Evolutionary conservation across 1,140 invertebrate genomes (phyloP).

Genomic region (Akabosia matsudoensis): DNA sequence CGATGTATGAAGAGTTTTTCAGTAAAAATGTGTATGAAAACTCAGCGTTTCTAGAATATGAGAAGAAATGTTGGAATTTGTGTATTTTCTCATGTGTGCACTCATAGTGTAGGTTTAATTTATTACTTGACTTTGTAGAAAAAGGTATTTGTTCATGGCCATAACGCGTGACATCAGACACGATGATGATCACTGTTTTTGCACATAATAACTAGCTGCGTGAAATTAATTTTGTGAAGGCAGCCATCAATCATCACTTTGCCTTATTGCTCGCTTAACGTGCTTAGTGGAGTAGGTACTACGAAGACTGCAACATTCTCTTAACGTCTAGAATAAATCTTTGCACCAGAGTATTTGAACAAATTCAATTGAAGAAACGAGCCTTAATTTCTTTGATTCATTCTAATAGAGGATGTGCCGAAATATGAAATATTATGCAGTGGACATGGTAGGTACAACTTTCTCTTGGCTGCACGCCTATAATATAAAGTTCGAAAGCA

Average conservation of each 20-base stretch:
- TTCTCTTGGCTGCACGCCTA: too few species aligned
- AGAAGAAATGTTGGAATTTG: background rate
- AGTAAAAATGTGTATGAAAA: background rate
- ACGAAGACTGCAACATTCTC: too few species aligned
- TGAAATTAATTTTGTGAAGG: background rate
- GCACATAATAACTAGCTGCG: constrained; percentile 12
- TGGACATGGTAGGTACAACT: too few species aligned
- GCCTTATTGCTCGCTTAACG: background rate
- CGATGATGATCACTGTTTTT: constrained; percentile 17
- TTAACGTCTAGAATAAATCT: too few species aligned
- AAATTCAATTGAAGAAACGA: too few species aligned
- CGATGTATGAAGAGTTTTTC: background rate
- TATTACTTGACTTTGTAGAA: background rate
- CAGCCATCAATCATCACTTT: background rate
- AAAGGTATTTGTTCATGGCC: constrained; percentile 12
- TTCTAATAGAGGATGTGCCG: too few species aligned
- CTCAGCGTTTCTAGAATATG: background rate
- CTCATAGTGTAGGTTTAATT: background rate
- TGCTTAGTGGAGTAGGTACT: too few species aligned
- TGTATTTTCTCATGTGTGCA: background rate
- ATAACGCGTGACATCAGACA: constrained; percentile 7
- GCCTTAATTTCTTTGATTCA: too few species aligned
- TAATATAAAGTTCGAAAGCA: too few species aligned
- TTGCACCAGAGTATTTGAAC: too few species aligned
- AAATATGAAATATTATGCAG: too few species aligned